Evolutionary conservation across 2,888 invertebrate genomes (phyloP), one percentile per base, ranked within the genome.

Genomic region (Sminthurinus aureus): DNA sequence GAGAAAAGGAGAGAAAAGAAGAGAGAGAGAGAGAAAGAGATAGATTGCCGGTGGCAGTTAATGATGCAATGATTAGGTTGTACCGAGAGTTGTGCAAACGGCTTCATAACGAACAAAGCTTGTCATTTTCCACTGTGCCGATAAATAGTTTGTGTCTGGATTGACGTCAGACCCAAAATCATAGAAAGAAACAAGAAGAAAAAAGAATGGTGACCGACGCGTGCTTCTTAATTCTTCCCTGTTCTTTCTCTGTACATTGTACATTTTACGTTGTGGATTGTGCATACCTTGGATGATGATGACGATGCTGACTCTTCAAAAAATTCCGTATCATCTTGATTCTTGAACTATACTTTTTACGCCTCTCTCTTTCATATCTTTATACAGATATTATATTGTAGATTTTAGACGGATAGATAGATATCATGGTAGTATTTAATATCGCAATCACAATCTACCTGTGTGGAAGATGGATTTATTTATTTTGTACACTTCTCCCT

Each of bases 71-170:
- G 86, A 86, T 86, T 85, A 86, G 86, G 85, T 85, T 75, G 66
- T 81, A 81, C 81, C 71, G 64, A 69, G 20, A 51, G 81, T 81
- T 81, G 26, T 85, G 85, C 84, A 85, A 86, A 86, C 85, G 82
- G 85, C 85, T 86, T 86, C 86, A 85, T 86, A 86, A 86, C 86
- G 86, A 86, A 86, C 86, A 86, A 85, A 86, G 84, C 86, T 85
- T 86, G 86, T 86, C 86, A 86, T 86, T 86, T 86, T 82, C 77
- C 69, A 82, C 50, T 76, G 71, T 76, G 77, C 82, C 82, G 82
- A 82, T 82, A 82, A 77, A 76, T 82, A 82, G 67, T 81, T 76
- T 71, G 67, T 67, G 64, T 82, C 81, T 81, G 50, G 18, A n/a
- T 76, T 18, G 20, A 20, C 51, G 24, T 52, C 38, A 38, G 38